Evolutionary conservation across 2,113 vertebrate species (phyloP), one percentile per base, ranked within the genome.

Genomic region (Sinocyclocheilus anshuiensis): DNA sequence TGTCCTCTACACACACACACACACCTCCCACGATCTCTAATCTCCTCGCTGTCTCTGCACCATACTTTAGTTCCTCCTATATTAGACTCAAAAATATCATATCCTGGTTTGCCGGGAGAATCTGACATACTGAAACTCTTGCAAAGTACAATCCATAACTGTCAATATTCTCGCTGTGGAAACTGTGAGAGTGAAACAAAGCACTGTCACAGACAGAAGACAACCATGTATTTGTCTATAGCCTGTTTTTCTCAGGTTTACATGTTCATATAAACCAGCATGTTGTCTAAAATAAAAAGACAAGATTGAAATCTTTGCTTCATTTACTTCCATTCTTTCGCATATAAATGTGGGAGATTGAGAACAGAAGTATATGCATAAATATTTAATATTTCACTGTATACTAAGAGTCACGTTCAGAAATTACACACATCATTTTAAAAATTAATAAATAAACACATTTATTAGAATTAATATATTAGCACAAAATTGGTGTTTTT

Each of bases 1-100:
- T 84, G 72, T 84, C 83, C 39, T 33, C 2, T 26, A 53, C 16
- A 81, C 63, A 71, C 50, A 80, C 84, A 48, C 42, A 45, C 42
- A 45, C 10, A 42, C 42, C 45, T 48, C 22, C 24, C 75, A 53
- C 45, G 15, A 53, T 48, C 45, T 77, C 75, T 53, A 77, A 53
- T 77, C 75, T 45, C 4, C 12, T 24, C 1, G 4, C 5, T 48
- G 24, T 77, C n/a, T 50, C 75, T 16, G 15, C 75, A 16, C 24
- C 6, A 29, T 18, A 15, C 74, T 50, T 26, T 29, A 9, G 48
- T 24, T 20, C 12, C 45, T 75, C 11, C 4, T 45, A 39, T 53
- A 29, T 18, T 77, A 29, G 24, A 20, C 48, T 77, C 48, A 77
- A 15, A 77, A 50, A 77, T 26, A 77, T 77, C 75, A 77, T 26